Evolutionary conservation across 2,113 vertebrate genomes (phyloP).

Genomic region (Laterallus jamaicensis): DNA sequence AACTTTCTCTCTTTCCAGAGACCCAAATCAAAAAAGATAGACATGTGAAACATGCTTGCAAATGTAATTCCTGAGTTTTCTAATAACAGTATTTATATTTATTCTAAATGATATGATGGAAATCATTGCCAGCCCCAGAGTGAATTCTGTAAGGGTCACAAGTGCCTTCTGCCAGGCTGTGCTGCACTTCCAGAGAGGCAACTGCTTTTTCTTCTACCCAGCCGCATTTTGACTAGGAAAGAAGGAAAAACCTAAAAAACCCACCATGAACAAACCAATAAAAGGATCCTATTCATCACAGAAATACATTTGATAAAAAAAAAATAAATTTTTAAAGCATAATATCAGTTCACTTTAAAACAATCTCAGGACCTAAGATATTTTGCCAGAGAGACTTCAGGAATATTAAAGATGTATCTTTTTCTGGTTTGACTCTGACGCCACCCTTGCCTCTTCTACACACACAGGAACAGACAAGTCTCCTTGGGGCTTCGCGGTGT

Average conservation of each 20-base stretch:
- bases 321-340: not conserved
- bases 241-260: not conserved
- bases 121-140: not conserved
- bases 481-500: not conserved
- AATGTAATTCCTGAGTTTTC: not conserved
- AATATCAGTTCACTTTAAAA: not conserved
- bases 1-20: not conserved
- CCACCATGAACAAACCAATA: not conserved
- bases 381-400: not conserved
- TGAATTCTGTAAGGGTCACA: not conserved
- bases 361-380: not conserved
- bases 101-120: not conserved
- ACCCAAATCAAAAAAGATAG: not conserved
- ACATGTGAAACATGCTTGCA: not conserved
- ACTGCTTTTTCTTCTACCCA: not conserved
- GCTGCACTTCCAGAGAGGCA: not conserved
- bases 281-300: not conserved
- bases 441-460: not conserved
- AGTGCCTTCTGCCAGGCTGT: not conserved
- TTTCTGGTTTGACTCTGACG: not conserved
- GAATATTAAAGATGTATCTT: not conserved
- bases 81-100: not conserved
- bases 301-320: not conserved
- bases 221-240: not conserved
- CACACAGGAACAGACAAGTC: not conserved